Evolutionary conservation across 1,140 invertebrate species (phyloP).

Genomic region (Scaptomyza montana): DNA sequence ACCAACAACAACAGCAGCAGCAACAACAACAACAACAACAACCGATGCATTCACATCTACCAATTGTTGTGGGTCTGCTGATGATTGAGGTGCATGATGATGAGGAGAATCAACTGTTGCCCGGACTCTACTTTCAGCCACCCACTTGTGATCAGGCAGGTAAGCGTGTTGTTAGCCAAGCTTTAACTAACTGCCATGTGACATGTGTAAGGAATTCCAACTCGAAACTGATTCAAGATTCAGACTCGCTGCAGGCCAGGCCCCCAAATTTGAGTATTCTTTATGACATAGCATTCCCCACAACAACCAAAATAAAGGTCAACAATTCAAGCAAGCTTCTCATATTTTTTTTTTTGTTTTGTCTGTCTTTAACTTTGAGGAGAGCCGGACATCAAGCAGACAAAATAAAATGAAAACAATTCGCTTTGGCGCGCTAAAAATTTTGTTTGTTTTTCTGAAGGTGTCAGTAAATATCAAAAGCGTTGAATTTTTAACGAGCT

Average conservation of each 20-base stretch:
- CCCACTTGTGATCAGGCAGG: slow-evolving; percentile 83
- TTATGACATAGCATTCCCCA: slow-evolving; percentile 48
- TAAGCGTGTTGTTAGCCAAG: slow-evolving; percentile 83
- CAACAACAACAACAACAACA: slow-evolving; percentile 38
- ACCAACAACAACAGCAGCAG: slow-evolving; percentile 17
- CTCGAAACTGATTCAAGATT: not conserved
- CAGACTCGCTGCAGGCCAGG: slow-evolving; percentile 33
- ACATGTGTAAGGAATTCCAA: slow-evolving; percentile 21
- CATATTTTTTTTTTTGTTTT: not conserved
- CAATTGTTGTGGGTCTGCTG: slow-evolving; percentile 65
- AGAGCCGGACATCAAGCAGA: not conserved
- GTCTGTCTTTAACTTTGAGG: not conserved
- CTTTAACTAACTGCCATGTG: slow-evolving; percentile 63
- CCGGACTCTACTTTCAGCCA: slow-evolving; percentile 76
- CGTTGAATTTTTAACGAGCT: slow-evolving; percentile 25
- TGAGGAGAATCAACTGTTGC: slow-evolving; percentile 75
- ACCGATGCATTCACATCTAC: slow-evolving; percentile 14
- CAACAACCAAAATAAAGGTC: slow-evolving; percentile 44
- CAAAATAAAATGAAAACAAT: not conserved
- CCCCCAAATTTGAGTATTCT: slow-evolving; percentile 11
- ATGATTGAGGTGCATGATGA: slow-evolving; percentile 82
- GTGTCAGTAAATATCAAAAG: slow-evolving; percentile 15
- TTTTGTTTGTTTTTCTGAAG: slow-evolving; percentile 13
- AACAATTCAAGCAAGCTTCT: slow-evolving; percentile 43
- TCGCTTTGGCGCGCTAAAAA: slow-evolving; percentile 6